phyloP scores from a whole-genome alignment of 2,888 invertebrate genomes.

The Dromius quadrimaculatus region DNA sequence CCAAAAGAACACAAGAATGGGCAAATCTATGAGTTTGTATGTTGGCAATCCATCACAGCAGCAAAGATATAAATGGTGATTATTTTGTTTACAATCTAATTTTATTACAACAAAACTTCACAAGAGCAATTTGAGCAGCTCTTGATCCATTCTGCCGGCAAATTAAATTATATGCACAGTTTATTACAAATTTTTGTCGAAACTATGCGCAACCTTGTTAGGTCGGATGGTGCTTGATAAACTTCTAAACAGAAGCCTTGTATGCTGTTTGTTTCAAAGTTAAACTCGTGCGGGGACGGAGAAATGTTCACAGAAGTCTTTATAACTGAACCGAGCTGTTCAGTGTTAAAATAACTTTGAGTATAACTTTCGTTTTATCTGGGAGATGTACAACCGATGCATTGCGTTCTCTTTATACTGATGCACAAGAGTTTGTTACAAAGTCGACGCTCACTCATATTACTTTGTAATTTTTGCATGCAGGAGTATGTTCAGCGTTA shows the following conservation, averaged over 20 bases:
- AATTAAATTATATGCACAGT: conserved; percentile 58
- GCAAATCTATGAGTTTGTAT: too few relatives aligned
- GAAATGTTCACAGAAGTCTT: conserved; percentile 16
- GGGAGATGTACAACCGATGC: conserved; percentile 29
- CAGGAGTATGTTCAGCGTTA: too few relatives aligned
- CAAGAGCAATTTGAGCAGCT: conserved; percentile 47
- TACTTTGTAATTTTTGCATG: too few relatives aligned
- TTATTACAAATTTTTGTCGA: conserved; percentile 58
- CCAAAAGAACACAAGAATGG: too few relatives aligned
- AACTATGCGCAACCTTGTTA: conserved; percentile 56
- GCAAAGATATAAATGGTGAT: too few relatives aligned
- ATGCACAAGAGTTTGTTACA: conserved; percentile 25
- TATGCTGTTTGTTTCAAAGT: conserved; percentile 44
- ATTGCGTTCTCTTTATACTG: conserved; percentile 1
- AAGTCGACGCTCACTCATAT: too few relatives aligned
- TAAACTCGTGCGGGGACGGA: conserved; percentile 13
- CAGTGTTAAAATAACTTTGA: conserved; percentile 10
- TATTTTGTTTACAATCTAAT: too few relatives aligned
- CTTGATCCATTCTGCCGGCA: conserved; percentile 43
- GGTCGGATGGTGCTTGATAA: conserved; percentile 37
- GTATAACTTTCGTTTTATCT: conserved; percentile 42
- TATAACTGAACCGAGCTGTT: neutral
- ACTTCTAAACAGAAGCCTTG: conserved; percentile 42
- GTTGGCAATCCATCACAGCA: too few relatives aligned
- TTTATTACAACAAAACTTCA: too few relatives aligned